Base-by-base conservation (phyloP, 2,113 vertebrate genomes). In the Syrmaticus mikado region DNA sequence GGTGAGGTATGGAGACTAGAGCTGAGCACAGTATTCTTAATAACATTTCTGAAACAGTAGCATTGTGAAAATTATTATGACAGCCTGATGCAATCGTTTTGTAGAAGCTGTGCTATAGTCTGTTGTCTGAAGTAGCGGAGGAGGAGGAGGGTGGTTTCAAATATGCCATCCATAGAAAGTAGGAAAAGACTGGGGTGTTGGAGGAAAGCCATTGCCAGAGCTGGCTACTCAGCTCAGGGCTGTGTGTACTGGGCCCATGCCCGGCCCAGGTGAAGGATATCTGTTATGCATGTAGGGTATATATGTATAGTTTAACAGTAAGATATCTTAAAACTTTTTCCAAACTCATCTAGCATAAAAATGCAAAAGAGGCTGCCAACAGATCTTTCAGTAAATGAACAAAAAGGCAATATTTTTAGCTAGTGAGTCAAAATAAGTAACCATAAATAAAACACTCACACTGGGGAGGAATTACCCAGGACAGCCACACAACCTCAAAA, bases 181-280 rank as follows among this genome's bases (percentile, higher is more conserved):
- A 6, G 30, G 28, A 55, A 55, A 53, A 82, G n/a, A 53, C 6
- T n/a, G 41, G 3, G 3, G 5, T 12, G 8, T 4, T 62, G 38
- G 11, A 46, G 55, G 78, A 43, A 73, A 80, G 36, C 12, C 41
- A 52, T 77, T 81, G 15, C 11, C 55, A 77, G 73, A 80, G 10
- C 8, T n/a, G 45, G 7, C 5, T 55, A 4, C 6, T 66, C 0
- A 0, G 17, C 8, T 55, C 30, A 13, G 16, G 28, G 8, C 24
- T 77, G 21, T 36, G 10, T 76, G 70, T 50, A 4, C 65, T 27
- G 53, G n/a, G 7, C 11, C 36, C 21, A 4, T 5, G 3, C 6
- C n/a, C 27, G 57, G 15, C 11, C 32, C n/a, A 58, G 32, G 8
- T 65, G 36, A 71, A 27, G 9, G 48, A 38, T 24, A 58, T 13